Base-by-base conservation (phyloP, 2,888 invertebrate species). In the Torymus auratus region DNA sequence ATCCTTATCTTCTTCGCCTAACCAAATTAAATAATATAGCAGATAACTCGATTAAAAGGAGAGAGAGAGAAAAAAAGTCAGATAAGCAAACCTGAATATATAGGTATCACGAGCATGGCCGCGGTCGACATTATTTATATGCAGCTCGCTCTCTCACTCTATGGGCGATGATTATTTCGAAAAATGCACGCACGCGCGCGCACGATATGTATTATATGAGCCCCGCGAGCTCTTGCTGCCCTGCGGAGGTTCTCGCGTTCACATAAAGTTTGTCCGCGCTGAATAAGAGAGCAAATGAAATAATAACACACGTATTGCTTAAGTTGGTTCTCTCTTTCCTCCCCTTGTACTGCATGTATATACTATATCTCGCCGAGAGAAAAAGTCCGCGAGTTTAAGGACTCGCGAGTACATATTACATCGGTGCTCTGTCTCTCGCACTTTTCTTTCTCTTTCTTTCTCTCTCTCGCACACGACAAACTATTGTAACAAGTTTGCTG, bases 201-300 rank as follows among this genome's bases (percentile, higher is more conserved):
- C 50, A 41, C 28, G 7, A 28, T 3, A 28, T 2, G 4, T 2
- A 28, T 2, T 2, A 4, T 5, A 7, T 2, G 28, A 28, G 7
- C 28, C 28, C 3, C 7, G 28, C 28, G 28, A 28, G 28, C 28
- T 28, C 28, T 28, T 28, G 4, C 28, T 28, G 20, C 20, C 28
- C 7, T 28, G n/a, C n/a, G 28, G 28, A 28, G 28, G 28, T 28
- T 28, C 28, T 28, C 28, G 28, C 28, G 28, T 28, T 23, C 13
- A 20, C 5, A 20, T n/a, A 17, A 56, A 60, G 61, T 62, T 65
- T 65, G 58, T 17, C 41, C 56, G 28, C 56, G 28, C 52, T 64
- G 28, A 73, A 79, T 72, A 28, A 28, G 20, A 67, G 61, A 73
- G 67, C 61, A 61, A 65, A 73, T 60, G 61, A 78, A 76, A 76